Conservation (phyloP, 2,888 invertebrate genomes). For the Microctonus aethiopoides region DNA sequence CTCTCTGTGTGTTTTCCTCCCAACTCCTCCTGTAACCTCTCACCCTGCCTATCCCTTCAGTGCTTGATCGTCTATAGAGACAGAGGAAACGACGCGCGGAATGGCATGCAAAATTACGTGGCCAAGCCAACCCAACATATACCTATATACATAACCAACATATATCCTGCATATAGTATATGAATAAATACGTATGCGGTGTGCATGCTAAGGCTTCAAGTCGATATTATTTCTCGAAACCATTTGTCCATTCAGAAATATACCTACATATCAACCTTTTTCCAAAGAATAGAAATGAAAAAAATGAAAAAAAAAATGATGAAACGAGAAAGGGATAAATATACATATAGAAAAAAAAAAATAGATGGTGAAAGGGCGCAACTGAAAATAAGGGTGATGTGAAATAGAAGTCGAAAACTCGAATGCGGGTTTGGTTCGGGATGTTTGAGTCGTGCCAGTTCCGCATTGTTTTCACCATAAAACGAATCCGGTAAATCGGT, state of each 20-base stretch:
- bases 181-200: too few species aligned
- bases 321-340: too few species aligned
- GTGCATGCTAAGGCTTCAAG: conserved; percentile 10
- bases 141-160: background rate
- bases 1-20: conserved; percentile 8
- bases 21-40: conserved; percentile 16
- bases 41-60: conserved; percentile 4
- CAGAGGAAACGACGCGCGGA: conserved; percentile 20
- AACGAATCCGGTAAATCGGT: conserved; percentile 40
- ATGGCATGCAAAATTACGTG: conserved; percentile 33
- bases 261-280: too few species aligned
- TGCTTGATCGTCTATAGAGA: conserved; percentile 10
- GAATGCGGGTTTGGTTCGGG: conserved; percentile 19
- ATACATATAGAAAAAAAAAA: too few species aligned
- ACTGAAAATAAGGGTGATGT: background rate
- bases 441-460: conserved; percentile 29
- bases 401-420: conserved; percentile 14
- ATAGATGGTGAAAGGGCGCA: background rate
- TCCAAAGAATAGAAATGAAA: too few species aligned
- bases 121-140: conserved; percentile 14
- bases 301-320: too few species aligned
- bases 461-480: conserved; percentile 38
- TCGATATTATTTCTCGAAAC: conserved; percentile 18
- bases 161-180: too few species aligned
- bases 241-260: background rate